Evolutionary conservation across 2,888 invertebrate genomes (phyloP), one percentile per base, ranked within the genome.

Genomic region (Erannis defoliaria): DNA sequence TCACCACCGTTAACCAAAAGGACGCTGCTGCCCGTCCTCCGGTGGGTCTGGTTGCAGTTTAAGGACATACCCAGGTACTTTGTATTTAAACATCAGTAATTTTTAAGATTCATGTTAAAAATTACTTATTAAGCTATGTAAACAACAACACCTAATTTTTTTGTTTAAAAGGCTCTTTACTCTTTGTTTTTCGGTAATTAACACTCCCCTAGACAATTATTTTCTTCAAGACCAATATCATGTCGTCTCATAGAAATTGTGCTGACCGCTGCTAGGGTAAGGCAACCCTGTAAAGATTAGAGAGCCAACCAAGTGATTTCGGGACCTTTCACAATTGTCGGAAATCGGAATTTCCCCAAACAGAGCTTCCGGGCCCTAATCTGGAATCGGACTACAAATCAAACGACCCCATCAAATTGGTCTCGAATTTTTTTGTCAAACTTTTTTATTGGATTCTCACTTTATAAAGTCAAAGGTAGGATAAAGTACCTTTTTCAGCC

Each of bases 321-420:
- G 74, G 75, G 77, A 77, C 82, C 83, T 78, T 79, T 73, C 50
- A 81, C 83, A 84, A 86, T 85, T 79, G 85, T 68, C 84, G 88
- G 87, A 88, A 87, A 87, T 85, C 81, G 82, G 76, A 78, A 82
- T 86, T 86, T 84, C 77, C 77, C 74, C 74, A 75, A 75, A 80
- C 76, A 78, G 73, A 75, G 72, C 78, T 79, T 80, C 78, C 77
- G 74, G 70, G 71, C 71, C 81, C 80, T 82, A 84, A 85, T 85
- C 82, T 79, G 68, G 68, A 77, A 82, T 77, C 80, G 76, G 72
- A 79, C 74, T 77, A 81, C 84, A 84, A 84, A 86, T 86, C 81
- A 84, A 83, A 81, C 74, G 77, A 71, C 66, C 73, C 65, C 71
- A 67, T 73, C 74, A 77, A n/a, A 80, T 76, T 72, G 73, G 58